A percentile compares a stretch with the other conserved stretches of the same genome.
phyloP scores from a whole-genome alignment of 2,888 invertebrate genomes.

The Cacoxenus indagator region DNA sequence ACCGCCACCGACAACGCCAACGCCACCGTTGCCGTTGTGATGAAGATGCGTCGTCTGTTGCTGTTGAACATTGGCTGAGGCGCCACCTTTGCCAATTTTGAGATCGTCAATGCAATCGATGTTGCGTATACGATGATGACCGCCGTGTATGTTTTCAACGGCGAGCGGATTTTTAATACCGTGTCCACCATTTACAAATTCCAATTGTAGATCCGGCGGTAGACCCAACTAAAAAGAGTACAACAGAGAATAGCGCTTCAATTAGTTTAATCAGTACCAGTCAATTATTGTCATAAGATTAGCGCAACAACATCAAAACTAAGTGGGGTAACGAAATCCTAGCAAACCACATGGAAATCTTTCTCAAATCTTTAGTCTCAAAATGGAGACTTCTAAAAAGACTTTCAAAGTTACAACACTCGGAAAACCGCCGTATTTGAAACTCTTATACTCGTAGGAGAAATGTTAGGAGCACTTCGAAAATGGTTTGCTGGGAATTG shows the following conservation, averaged over 20 bases:
- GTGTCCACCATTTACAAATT: slow-evolving; percentile 97
- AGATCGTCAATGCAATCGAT: slow-evolving; percentile 66
- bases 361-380: no score
- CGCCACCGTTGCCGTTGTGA: slow-evolving; percentile 31
- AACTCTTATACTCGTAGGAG: no score
- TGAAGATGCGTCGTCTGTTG: slow-evolving; percentile 29
- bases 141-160: slow-evolving; percentile 76
- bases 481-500: no score
- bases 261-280: background rate
- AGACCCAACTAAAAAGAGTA: slow-evolving; percentile 80
- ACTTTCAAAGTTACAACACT: no score
- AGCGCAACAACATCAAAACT: background rate
- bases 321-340: no score
- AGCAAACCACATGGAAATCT: no score
- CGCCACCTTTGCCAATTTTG: slow-evolving; percentile 38
- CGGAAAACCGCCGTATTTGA: no score
- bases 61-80: slow-evolving; percentile 25
- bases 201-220: slow-evolving; percentile 88
- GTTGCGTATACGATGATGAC: slow-evolving; percentile 73
- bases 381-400: no score
- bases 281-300: background rate
- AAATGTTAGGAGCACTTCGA: no score
- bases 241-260: background rate
- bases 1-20: slow-evolving; percentile 26
- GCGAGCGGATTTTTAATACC: slow-evolving; percentile 97